Percentiles rank a stretch among this genome's conserved stretches.
phyloP scores from a whole-genome alignment of 1,140 invertebrate genomes.

The Melitaea cinxia region DNA sequence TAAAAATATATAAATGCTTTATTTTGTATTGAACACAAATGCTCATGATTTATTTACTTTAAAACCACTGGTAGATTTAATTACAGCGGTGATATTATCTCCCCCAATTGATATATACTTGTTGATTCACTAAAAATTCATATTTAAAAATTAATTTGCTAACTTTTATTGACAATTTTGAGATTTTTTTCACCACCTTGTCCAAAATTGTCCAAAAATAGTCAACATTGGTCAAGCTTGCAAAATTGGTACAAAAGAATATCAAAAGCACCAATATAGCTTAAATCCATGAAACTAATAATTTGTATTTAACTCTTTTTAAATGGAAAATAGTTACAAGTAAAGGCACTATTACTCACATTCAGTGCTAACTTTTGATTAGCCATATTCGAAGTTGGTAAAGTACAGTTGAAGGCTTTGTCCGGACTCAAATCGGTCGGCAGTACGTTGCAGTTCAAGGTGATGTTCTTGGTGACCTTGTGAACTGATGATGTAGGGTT shows the following conservation, averaged over 20 bases:
- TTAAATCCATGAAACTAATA: slow-evolving; percentile 16
- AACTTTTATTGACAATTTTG: no score
- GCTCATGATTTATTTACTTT: slow-evolving; percentile 4
- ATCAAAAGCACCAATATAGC: slow-evolving; percentile 23
- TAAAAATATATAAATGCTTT: slow-evolving; percentile 35
- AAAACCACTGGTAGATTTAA: no score
- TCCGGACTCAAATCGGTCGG: slow-evolving; percentile 23
- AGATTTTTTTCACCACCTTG: no score
- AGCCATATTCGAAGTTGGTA: slow-evolving; percentile 20
- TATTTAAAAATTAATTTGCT: no score
- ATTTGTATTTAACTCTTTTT: slow-evolving; percentile 17
- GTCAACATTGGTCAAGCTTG: no score
- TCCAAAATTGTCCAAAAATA: no score
- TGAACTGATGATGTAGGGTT: slow-evolving; percentile 2
- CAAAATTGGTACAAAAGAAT: neutral
- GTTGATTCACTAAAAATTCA: no score
- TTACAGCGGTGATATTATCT: no score
- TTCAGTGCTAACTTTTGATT: slow-evolving; percentile 25
- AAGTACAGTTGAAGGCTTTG: slow-evolving; percentile 44
- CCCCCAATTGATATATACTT: no score
- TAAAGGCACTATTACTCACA: slow-evolving; percentile 38
- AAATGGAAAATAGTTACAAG: slow-evolving; percentile 39
- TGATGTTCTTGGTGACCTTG: slow-evolving; percentile 31
- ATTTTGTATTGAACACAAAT: slow-evolving; percentile 35
- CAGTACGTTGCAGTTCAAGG: slow-evolving; percentile 43